Percentiles rank a stretch among this genome's conserved stretches.
Evolutionary conservation across 1,140 invertebrate genomes (phyloP).

Genomic region (Caenorhabditis brenneri): DNA sequence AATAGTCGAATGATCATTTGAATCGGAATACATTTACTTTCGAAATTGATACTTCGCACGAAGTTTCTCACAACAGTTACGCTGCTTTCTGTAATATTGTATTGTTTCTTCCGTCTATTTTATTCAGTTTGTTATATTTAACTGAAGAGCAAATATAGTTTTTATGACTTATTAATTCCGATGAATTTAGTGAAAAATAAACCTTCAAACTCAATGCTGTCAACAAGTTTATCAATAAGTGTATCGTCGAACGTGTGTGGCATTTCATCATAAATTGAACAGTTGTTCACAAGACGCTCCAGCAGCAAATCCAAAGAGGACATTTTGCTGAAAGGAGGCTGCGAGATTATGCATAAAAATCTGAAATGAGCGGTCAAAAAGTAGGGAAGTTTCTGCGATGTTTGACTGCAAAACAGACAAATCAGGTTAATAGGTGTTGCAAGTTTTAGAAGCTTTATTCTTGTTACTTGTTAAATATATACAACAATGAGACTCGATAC

Average conservation of each 20-base stretch:
- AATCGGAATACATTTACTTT: constrained; percentile 20
- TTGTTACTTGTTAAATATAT: no score
- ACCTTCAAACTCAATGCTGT: constrained; percentile 39
- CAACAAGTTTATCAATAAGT: constrained; percentile 49
- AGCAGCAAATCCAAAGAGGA: constrained; percentile 8
- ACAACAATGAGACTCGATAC: no score
- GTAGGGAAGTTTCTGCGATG: neutral
- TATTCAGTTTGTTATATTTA: no score
- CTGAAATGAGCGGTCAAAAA: neutral
- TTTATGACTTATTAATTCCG: no score
- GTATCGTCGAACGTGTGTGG: constrained; percentile 52
- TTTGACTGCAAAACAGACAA: neutral
- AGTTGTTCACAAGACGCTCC: neutral
- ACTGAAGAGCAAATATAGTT: no score
- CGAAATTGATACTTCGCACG: neutral
- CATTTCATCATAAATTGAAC: constrained; percentile 43
- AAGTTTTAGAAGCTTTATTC: neutral
- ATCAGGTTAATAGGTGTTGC: neutral
- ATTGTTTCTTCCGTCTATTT: neutral
- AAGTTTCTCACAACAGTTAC: neutral
- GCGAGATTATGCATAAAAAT: neutral
- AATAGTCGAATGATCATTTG: constrained; percentile 26
- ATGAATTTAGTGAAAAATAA: no score
- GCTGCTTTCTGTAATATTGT: neutral
- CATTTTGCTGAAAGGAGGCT: neutral